Evolutionary conservation across 1,140 invertebrate species (phyloP), one percentile per base, ranked within the genome.

Genomic region (Onthophagus taurus): DNA sequence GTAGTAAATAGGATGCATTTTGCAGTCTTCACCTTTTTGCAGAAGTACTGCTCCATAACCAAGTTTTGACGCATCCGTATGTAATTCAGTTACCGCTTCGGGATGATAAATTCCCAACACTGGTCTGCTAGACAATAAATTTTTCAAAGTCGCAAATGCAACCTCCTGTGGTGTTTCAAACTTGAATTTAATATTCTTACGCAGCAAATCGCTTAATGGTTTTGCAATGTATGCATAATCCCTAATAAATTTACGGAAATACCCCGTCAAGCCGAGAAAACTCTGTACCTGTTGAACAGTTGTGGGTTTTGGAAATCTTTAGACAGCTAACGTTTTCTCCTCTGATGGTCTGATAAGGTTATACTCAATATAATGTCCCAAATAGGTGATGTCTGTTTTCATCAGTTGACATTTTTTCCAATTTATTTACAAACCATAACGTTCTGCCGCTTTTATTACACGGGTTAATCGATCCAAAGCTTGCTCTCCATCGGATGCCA

Each of bases 321-420:
- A 11, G 4, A 57, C 49, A 1, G 55, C 52, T 44, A 30, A 21
- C 2, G 38, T 51, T 35, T 62, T 33, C 7, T 14, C 9, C 13
- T 8, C 58, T 4, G 19, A 6, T 30, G 55, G 55, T 20, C 14
- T 31, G 11, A 58, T 37, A 8, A 18, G 41, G 8, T 45, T 44
- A 29, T 53, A 34, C 12, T 52, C 42, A 9, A 58, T 43, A n/a
- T 38, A n/a, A 30, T 59, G 42, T n/a, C 57, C 59, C 12, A 59
- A 39, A 48, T 45, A 59, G 35, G 53, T 34, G n/a, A 55, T 34
- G 30, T 24, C 12, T 1, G 8, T 37, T 5, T 2, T 30, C n/a
- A 48, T 6, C 30, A 48, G 37, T 17, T 37, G 26, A 20, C 26
- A 48, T 14, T 48, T 48, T 5, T 42, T 42, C 13, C 3, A 24